These are phyloP conservation scores for Tragelaphus buxtoni DNA, from an alignment of 2,113 vertebrate species.

Conservation along the genomic window DNA sequence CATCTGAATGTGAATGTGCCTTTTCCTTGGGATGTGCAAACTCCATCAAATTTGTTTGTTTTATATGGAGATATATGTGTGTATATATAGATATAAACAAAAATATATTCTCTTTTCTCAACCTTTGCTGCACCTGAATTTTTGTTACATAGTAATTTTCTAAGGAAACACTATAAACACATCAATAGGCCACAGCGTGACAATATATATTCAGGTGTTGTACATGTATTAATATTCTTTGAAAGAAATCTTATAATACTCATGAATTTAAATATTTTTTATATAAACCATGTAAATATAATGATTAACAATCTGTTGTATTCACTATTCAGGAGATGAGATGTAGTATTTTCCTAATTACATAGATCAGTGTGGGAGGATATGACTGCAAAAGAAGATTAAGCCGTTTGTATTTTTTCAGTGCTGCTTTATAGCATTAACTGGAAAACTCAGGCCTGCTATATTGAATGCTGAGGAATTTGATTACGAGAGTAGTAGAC, in stretches of 20 bases:
- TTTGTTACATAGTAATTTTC: conserved; percentile 56
- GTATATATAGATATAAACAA: not conserved
- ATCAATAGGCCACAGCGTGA: conserved; percentile 38
- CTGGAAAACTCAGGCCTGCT: conserved; percentile 56
- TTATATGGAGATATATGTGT: not conserved
- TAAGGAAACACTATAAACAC: conserved; percentile 27
- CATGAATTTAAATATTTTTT: conserved; percentile 78
- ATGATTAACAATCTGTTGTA: conserved; percentile 77
- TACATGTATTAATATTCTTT: conserved; percentile 69
- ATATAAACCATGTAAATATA: conserved; percentile 78
- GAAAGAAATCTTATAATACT: conserved; percentile 70
- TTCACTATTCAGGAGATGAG: conserved; percentile 72
- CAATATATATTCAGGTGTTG: conserved; percentile 56
- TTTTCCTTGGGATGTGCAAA: not conserved
- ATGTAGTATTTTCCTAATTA: conserved; percentile 81
- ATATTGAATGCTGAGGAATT: conserved; percentile 59
- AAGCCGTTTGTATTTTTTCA: conserved; percentile 81
- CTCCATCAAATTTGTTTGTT: conserved; percentile 44
- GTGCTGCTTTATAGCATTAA: conserved; percentile 75
- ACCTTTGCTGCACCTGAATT: not conserved
- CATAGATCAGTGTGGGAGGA: conserved; percentile 72
- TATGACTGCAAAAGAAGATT: conserved; percentile 74
- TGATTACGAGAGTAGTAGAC: conserved; percentile 48
- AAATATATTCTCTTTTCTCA: not conserved
- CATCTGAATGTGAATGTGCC: not conserved